These are phyloP conservation scores for Perithous albicinctus DNA, from an alignment of 2,888 invertebrate genomes.

Conservation along the genomic window DNA sequence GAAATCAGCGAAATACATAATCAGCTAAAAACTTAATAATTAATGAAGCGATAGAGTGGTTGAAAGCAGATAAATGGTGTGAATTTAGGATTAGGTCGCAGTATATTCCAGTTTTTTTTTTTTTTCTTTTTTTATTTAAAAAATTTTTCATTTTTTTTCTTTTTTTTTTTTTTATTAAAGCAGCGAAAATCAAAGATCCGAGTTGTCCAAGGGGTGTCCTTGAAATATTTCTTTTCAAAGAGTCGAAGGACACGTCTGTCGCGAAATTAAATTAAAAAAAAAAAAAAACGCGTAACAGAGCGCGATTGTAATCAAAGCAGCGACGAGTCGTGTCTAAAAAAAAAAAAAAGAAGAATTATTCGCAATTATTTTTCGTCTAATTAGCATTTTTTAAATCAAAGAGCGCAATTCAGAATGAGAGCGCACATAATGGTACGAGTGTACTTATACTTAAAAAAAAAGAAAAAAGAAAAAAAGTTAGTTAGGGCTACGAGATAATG, in stretches of 20 bases:
- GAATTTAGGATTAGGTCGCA: conserved; percentile 33
- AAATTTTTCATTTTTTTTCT: too few species aligned
- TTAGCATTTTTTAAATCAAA: neutral
- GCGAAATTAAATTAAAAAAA: neutral
- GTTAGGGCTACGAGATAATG: conserved; percentile 11
- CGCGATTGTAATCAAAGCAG: neutral
- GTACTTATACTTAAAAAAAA: conserved; percentile 17
- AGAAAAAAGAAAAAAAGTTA: too few species aligned
- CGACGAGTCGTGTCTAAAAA: neutral
- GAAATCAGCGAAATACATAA: conserved; percentile 83
- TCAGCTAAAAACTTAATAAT: conserved; percentile 72
- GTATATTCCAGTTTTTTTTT: neutral
- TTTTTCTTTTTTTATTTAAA: too few species aligned
- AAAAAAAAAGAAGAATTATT: too few species aligned
- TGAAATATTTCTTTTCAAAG: conserved; percentile 65
- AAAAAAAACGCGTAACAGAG: neutral
- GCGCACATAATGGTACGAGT: conserved; percentile 9
- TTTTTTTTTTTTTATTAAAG: conserved; percentile 14
- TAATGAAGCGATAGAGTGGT: conserved; percentile 31
- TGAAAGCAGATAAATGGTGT: conserved; percentile 12
- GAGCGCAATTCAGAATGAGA: conserved; percentile 8
- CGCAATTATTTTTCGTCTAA: neutral
- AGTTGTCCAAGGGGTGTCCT: conserved; percentile 75
- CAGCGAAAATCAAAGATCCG: conserved; percentile 72
- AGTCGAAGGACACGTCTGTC: conserved; percentile 36